phyloP scores from a whole-genome alignment of 2,797 vertebrate species.

The Octomys mimax region DNA sequence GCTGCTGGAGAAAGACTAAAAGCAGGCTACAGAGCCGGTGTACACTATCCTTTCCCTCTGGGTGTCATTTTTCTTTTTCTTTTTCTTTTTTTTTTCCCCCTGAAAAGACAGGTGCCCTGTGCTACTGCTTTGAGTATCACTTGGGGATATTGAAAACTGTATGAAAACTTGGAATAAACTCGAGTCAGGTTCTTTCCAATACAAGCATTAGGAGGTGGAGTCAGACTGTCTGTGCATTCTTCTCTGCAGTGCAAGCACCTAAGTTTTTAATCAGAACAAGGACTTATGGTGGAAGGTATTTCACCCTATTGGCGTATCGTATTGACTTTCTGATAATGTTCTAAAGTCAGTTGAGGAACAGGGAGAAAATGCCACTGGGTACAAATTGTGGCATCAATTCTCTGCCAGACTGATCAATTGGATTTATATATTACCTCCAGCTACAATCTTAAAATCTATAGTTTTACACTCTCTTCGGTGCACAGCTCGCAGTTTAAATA shows the following conservation, averaged over 20 bases:
- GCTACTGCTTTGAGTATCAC: conserved; percentile 87
- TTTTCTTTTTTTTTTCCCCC: conserved; percentile 67
- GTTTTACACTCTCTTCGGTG: conserved; percentile 88
- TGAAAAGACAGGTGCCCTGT: conserved; percentile 90
- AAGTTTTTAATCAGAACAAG: conserved; percentile 88
- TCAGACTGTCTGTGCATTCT: conserved; percentile 92
- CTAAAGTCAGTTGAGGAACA: conserved; percentile 89
- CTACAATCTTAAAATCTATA: conserved; percentile 90
- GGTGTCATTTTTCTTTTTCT: background rate
- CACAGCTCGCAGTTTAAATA: conserved; percentile 87
- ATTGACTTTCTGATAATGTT: conserved; percentile 93
- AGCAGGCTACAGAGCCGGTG: conserved; percentile 77
- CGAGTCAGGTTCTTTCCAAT: conserved; percentile 85
- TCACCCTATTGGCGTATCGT: conserved; percentile 90
- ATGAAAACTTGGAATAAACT: conserved; percentile 64
- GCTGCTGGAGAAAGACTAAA: conserved; percentile 84
- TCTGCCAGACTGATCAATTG: conserved; percentile 93
- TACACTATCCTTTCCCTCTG: conserved; percentile 63
- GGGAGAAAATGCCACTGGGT: conserved; percentile 90
- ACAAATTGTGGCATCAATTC: conserved; percentile 92
- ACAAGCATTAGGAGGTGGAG: conserved; percentile 87
- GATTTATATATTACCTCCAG: conserved; percentile 92
- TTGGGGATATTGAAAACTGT: conserved; percentile 89
- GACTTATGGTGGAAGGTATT: conserved; percentile 87
- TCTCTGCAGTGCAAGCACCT: conserved; percentile 84